phyloP scores from a whole-genome alignment of 2,888 invertebrate species.

The Ichneumon xanthorius region DNA sequence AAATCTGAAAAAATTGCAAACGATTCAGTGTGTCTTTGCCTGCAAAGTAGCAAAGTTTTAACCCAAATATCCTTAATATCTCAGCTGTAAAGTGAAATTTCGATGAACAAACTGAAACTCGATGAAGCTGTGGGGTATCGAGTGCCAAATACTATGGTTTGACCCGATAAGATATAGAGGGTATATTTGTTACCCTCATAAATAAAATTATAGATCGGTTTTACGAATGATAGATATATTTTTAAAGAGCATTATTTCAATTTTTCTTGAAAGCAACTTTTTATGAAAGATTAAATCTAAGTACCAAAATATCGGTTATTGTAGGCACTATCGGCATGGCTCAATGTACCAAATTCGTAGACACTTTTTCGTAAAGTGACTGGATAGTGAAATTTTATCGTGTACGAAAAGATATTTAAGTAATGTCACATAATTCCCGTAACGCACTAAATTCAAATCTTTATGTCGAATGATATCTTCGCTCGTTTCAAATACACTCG shows the following conservation, averaged over 20 bases:
- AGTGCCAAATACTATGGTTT: too few relatives aligned
- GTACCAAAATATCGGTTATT: background rate
- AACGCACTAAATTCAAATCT: slow-evolving; percentile 11
- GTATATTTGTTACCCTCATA: too few relatives aligned
- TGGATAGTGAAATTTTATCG: background rate
- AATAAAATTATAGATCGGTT: slow-evolving; percentile 6
- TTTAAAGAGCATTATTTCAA: background rate
- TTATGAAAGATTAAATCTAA: background rate
- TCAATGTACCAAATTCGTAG: background rate
- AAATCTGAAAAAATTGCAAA: too few relatives aligned
- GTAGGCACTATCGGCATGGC: background rate
- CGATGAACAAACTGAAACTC: too few relatives aligned
- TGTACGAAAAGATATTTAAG: background rate
- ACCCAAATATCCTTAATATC: too few relatives aligned
- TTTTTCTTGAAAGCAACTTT: background rate
- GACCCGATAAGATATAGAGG: too few relatives aligned
- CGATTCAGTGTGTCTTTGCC: too few relatives aligned
- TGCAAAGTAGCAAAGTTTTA: too few relatives aligned
- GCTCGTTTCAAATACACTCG: slow-evolving; percentile 53
- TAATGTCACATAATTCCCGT: slow-evolving; percentile 26
- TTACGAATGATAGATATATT: background rate
- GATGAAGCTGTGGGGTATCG: too few relatives aligned
- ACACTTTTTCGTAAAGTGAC: background rate
- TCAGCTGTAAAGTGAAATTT: too few relatives aligned
- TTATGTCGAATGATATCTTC: background rate